Evolutionary conservation across 2,888 invertebrate species (phyloP).

Genomic region (Macropis europaea): DNA sequence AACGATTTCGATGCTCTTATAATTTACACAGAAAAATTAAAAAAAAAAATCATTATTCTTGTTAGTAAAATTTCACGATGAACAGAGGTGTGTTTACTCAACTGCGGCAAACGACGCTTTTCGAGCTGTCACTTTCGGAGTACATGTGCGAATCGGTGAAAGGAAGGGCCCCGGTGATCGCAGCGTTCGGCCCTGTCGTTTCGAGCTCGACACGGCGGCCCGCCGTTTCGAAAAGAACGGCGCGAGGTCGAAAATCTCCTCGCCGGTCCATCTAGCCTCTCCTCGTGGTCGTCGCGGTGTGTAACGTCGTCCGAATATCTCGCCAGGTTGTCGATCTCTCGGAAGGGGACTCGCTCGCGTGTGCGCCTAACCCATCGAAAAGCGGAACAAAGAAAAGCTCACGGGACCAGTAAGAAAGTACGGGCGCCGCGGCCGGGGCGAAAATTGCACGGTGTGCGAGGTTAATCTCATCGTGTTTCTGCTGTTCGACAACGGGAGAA

Average conservation of each 20-base stretch:
- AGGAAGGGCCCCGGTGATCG: not conserved
- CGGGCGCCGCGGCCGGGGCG: conserved; percentile 10
- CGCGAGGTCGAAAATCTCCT: conserved; percentile 22
- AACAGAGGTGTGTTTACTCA: too few species aligned
- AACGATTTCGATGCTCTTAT: too few species aligned
- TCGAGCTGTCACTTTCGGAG: too few species aligned
- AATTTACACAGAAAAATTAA: too few species aligned
- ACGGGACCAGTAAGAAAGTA: conserved; percentile 26
- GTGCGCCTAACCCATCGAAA: conserved; percentile 24
- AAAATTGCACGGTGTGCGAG: conserved; percentile 28
- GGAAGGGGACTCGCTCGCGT: conserved; percentile 33
- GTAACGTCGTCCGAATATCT: conserved; percentile 57
- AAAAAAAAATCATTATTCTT: too few species aligned
- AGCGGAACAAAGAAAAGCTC: not conserved
- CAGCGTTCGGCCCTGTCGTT: conserved; percentile 15
- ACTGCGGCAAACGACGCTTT: too few species aligned
- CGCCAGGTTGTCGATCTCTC: conserved; percentile 57
- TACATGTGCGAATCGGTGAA: not conserved
- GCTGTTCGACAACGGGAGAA: conserved; percentile 26
- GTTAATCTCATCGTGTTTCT: conserved; percentile 27
- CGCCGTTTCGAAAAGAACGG: conserved; percentile 42
- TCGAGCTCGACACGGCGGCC: conserved; percentile 37
- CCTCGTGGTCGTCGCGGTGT: conserved; percentile 22
- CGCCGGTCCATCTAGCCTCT: conserved; percentile 30
- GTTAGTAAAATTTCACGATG: too few species aligned